Evolutionary conservation across 2,797 vertebrate species (phyloP).

Genomic region (Paratrypauchen microcephalus): DNA sequence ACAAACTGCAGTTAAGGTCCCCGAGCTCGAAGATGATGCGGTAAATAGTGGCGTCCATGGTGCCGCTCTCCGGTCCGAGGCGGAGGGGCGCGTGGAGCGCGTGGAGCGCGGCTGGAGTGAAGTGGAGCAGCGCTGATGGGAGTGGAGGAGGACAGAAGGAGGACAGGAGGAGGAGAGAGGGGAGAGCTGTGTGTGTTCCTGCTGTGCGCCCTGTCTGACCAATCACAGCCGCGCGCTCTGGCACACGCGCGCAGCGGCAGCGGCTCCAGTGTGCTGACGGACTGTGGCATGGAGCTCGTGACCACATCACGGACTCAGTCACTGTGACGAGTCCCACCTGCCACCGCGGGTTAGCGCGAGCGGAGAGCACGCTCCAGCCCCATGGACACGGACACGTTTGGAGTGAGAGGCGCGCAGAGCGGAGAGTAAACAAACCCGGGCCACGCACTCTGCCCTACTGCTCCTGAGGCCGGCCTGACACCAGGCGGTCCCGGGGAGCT

Average conservation of each 20-base stretch:
- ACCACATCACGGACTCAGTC: conserved; percentile 16
- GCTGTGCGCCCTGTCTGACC: conserved; percentile 40
- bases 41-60: conserved; percentile 80
- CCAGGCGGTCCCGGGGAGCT: too few relatives aligned
- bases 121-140: conserved; percentile 35
- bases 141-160: conserved; percentile 15
- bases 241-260: conserved; percentile 6
- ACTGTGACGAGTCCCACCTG: conserved; percentile 47
- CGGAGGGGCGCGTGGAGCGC: conserved; percentile 31
- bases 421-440: background rate
- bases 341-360: background rate
- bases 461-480: too few relatives aligned
- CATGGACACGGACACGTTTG: too few relatives aligned
- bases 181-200: conserved; percentile 19
- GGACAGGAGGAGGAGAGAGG: background rate
- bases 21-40: conserved; percentile 85
- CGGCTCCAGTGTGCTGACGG: background rate
- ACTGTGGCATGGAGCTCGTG: background rate
- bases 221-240: conserved; percentile 5
- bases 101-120: conserved; percentile 37
- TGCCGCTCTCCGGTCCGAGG: conserved; percentile 28
- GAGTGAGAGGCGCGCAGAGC: too few relatives aligned
- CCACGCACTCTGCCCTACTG: too few relatives aligned
- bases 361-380: background rate
- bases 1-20: conserved; percentile 91